Evolutionary conservation across 2,113 vertebrate genomes (phyloP).

Genomic region (Cathartes aura): DNA sequence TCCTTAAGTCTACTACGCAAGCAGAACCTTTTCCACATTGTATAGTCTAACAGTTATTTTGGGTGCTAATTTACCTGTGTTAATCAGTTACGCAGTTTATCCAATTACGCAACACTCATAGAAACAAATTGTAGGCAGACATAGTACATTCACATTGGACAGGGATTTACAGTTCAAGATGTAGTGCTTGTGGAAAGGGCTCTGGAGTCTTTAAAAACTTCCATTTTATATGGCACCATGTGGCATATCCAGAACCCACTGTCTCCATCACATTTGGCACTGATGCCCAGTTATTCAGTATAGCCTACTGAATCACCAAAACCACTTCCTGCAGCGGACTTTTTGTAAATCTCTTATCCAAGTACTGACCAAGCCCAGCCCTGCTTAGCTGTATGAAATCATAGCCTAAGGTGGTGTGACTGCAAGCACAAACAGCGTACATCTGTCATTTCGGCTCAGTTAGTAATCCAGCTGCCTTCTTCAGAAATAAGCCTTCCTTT

Average conservation of each 20-base stretch:
- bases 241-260: neutral
- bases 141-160: neutral
- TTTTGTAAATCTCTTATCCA: conserved; percentile 40
- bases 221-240: neutral
- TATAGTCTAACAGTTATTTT: neutral
- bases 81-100: neutral
- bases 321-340: conserved; percentile 58
- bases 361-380: conserved; percentile 55
- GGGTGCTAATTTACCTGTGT: neutral
- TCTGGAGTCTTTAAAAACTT: neutral
- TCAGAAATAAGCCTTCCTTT: neutral
- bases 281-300: neutral
- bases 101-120: neutral
- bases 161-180: neutral
- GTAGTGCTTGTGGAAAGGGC: neutral
- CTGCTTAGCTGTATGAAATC: conserved; percentile 40
- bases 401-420: conserved; percentile 39
- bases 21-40: neutral
- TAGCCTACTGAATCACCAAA: conserved; percentile 54
- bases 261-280: neutral
- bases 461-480: neutral
- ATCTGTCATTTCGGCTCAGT: conserved; percentile 2
- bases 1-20: neutral
- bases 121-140: neutral
- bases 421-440: conserved; percentile 54